These are phyloP conservation scores for Invenusta paracnida DNA, from an alignment of 2,888 invertebrate species.

Conservation along the genomic window DNA sequence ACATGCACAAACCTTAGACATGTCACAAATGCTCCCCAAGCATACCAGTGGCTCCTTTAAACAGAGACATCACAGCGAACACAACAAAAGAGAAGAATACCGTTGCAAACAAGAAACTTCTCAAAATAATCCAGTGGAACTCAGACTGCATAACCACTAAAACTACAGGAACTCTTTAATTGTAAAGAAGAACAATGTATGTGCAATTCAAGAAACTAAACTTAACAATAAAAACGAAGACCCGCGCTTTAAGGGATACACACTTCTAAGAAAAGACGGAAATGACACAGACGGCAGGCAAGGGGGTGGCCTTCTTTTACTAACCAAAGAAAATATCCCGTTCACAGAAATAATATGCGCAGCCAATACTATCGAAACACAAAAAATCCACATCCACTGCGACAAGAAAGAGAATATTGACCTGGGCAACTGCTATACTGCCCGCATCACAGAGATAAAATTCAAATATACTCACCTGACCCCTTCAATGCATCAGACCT, in stretches of 20 bases:
- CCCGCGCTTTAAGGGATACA: neutral
- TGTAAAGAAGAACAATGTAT: neutral
- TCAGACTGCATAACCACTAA: neutral
- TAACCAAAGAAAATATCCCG: neutral
- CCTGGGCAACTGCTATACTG: neutral
- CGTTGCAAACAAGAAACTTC: neutral
- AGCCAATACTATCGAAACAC: neutral
- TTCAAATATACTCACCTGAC: neutral
- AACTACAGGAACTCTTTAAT: neutral
- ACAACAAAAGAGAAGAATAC: neutral
- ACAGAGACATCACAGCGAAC: neutral
- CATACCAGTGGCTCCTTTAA: neutral
- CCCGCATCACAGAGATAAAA: neutral
- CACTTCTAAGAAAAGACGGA: neutral
- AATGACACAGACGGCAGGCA: neutral
- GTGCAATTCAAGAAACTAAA: neutral
- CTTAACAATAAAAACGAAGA: neutral
- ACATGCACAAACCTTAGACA: neutral
- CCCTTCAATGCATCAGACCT: neutral
- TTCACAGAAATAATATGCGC: neutral
- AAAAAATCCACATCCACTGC: neutral
- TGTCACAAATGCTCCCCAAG: neutral
- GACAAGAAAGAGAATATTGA: neutral
- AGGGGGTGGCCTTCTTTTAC: neutral
- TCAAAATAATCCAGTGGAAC: slow-evolving; percentile 13